These are phyloP conservation scores for Plutella xylostella DNA, from an alignment of 2,888 invertebrate species.

Conservation along the genomic window DNA sequence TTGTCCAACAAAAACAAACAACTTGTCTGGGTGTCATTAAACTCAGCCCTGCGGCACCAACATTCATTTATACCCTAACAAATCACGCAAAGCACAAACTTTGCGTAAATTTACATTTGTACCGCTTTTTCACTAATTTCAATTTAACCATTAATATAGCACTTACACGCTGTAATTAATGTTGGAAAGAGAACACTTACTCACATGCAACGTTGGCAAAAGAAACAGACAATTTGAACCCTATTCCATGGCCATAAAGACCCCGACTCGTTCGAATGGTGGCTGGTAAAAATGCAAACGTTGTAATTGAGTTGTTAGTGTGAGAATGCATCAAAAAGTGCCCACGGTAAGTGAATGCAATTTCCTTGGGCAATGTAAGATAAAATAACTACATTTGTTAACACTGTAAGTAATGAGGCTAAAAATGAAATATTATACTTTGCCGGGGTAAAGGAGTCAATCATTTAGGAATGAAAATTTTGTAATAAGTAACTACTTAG, in stretches of 20 bases:
- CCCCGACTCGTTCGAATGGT: no score
- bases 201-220: conserved; percentile 29
- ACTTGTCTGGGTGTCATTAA: conserved; percentile 13
- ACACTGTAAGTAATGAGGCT: not conserved
- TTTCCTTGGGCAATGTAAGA: conserved; percentile 36
- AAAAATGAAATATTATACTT: no score
- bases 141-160: conserved; percentile 37
- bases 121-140: conserved; percentile 28
- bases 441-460: no score
- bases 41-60: no score
- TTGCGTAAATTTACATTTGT: conserved; percentile 15
- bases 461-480: no score
- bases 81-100: conserved; percentile 12
- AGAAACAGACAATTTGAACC: not conserved
- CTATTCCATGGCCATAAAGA: not conserved
- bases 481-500: no score
- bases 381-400: not conserved
- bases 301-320: conserved; percentile 56
- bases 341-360: conserved; percentile 49
- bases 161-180: conserved; percentile 44
- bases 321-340: conserved; percentile 49
- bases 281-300: conserved; percentile 16
- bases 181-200: conserved; percentile 34
- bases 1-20: conserved; percentile 9
- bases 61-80: conserved; percentile 8